These are phyloP conservation scores for Tiliacea citrago DNA, from an alignment of 2,888 invertebrate species.

Conservation along the genomic window DNA sequence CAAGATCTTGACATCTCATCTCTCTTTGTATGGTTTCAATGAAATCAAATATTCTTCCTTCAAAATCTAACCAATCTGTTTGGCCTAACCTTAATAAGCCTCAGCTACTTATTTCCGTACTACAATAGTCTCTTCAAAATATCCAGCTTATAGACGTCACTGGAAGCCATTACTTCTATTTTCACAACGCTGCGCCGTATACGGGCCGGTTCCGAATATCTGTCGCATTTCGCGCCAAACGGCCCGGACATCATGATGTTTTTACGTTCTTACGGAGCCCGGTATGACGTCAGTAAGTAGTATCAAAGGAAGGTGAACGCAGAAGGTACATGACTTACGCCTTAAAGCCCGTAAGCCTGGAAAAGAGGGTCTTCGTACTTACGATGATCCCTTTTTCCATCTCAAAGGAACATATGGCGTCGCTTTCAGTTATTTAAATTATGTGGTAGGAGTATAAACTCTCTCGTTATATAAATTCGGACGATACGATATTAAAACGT, in stretches of 20 bases:
- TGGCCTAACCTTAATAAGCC: background rate
- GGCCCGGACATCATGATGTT: conserved; percentile 69
- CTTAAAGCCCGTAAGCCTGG: background rate
- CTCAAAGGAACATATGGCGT: background rate
- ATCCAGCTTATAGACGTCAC: conserved; percentile 50
- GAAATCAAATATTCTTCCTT: background rate
- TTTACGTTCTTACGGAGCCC: conserved; percentile 65
- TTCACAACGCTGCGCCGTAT: conserved; percentile 56
- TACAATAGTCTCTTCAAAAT: conserved; percentile 33
- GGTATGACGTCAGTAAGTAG: conserved; percentile 46
- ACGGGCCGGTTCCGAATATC: conserved; percentile 60
- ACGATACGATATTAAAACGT: background rate
- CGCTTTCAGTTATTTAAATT: background rate
- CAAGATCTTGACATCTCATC: background rate
- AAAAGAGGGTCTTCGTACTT: background rate
- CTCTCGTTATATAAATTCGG: background rate
- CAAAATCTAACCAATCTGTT: background rate
- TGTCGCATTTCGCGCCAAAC: conserved; percentile 70
- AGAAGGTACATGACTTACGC: conserved; percentile 34
- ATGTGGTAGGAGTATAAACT: background rate
- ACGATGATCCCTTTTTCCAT: background rate
- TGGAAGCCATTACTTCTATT: conserved; percentile 59
- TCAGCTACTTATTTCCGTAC: conserved; percentile 21
- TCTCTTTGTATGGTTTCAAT: background rate
- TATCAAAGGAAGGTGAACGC: background rate